A percentile compares a stretch with the other conserved stretches of the same genome.
These are phyloP conservation scores for Bucco capensis DNA, from an alignment of 2,113 vertebrate genomes.

Conservation along the genomic window DNA sequence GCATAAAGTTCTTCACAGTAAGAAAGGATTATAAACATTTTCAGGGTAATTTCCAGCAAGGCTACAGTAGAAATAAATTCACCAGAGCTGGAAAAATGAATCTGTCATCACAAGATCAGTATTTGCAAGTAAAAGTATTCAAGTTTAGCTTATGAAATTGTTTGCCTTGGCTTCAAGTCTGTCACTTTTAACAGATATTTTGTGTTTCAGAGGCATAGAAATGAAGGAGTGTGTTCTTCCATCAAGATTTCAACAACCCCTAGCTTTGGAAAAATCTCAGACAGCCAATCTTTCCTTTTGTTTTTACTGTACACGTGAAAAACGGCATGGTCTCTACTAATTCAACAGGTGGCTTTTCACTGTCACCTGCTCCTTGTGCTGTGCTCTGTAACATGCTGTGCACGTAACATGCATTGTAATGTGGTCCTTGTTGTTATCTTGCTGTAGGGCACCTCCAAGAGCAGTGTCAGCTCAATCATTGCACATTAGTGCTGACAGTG, in stretches of 20 bases:
- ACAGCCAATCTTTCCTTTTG: not conserved
- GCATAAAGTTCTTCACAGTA: not conserved
- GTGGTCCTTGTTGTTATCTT: not conserved
- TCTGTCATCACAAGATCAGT: conserved; percentile 39
- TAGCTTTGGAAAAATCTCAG: conserved; percentile 10
- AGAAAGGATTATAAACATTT: conserved; percentile 34
- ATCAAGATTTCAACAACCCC: conserved; percentile 27
- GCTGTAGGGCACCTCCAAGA: not conserved
- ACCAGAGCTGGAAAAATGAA: conserved; percentile 34
- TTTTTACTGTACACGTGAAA: not conserved
- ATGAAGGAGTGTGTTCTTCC: not conserved
- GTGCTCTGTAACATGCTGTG: too few relatives aligned
- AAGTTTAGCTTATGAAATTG: conserved; percentile 12
- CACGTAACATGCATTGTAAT: too few relatives aligned
- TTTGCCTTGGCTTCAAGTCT: conserved; percentile 45
- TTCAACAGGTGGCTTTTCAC: conserved; percentile 37
- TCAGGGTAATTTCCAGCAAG: conserved; percentile 22
- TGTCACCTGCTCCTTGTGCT: not conserved
- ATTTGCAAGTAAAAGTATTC: conserved; percentile 22
- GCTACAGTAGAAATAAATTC: conserved; percentile 27
- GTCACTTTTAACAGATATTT: conserved; percentile 23
- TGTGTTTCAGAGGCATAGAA: conserved; percentile 4
- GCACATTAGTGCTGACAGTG: not conserved
- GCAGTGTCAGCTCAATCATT: not conserved
- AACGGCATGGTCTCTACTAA: not conserved